Conservation (phyloP, 1,140 invertebrate species). For the Drosophila takahashii region DNA sequence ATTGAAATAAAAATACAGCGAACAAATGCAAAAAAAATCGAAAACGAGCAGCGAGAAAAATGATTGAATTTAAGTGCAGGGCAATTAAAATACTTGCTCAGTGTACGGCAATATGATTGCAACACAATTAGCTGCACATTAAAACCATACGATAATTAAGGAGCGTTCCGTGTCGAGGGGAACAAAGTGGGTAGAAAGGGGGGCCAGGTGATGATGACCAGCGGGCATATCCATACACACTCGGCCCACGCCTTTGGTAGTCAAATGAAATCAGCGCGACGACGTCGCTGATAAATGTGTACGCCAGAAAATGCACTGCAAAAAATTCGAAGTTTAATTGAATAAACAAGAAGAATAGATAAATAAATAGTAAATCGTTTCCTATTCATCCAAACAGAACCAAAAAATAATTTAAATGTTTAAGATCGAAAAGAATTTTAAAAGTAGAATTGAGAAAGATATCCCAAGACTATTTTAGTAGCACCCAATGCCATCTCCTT, state of each 20-base stretch:
- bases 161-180: conserved; percentile 35
- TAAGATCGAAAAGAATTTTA: too few relatives aligned
- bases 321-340: too few relatives aligned
- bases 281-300: conserved; percentile 70
- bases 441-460: too few relatives aligned
- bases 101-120: conserved; percentile 73
- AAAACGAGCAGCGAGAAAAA: conserved; percentile 40
- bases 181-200: neutral
- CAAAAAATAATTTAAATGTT: too few relatives aligned
- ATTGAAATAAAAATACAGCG: conserved; percentile 57
- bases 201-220: conserved; percentile 65
- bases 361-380: too few relatives aligned
- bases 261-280: conserved; percentile 80
- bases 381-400: too few relatives aligned
- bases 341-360: neutral
- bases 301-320: conserved; percentile 13
- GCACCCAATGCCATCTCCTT: neutral
- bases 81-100: conserved; percentile 75
- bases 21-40: conserved; percentile 29
- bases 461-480: too few relatives aligned
- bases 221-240: conserved; percentile 59
- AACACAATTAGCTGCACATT: conserved; percentile 84
- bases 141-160: conserved; percentile 83
- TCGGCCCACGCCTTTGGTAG: conserved; percentile 62
- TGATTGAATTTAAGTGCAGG: conserved; percentile 64